These are phyloP conservation scores for Endomychus coccineus DNA, from an alignment of 2,888 invertebrate species.

Conservation along the genomic window DNA sequence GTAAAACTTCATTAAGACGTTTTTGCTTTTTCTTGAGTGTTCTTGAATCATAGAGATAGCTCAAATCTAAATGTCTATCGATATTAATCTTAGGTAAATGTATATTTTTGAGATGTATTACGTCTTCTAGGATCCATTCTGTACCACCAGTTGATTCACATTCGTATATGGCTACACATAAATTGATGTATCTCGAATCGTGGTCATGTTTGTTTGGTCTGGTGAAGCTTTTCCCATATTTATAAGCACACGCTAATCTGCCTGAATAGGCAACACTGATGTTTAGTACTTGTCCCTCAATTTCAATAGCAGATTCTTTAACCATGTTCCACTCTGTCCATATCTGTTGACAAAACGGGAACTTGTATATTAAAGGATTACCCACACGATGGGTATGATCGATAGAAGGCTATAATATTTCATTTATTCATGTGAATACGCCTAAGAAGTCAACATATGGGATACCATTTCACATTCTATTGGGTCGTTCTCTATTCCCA, in stretches of 20 bases:
- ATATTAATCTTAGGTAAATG: slow-evolving; percentile 75
- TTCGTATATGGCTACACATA: slow-evolving; percentile 95
- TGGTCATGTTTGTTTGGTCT: slow-evolving; percentile 67
- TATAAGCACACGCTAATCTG: slow-evolving; percentile 94
- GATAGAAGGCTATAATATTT: too few species aligned
- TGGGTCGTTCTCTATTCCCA: too few species aligned
- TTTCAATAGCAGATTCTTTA: slow-evolving; percentile 56
- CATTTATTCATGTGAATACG: too few species aligned
- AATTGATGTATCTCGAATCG: slow-evolving; percentile 77
- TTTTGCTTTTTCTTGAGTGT: slow-evolving; percentile 79
- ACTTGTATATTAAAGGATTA: too few species aligned
- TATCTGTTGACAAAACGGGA: slow-evolving; percentile 20
- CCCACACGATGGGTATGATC: too few species aligned
- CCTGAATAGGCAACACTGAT: slow-evolving; percentile 98
- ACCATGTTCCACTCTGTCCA: slow-evolving; percentile 44
- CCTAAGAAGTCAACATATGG: too few species aligned
- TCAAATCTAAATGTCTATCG: slow-evolving; percentile 75
- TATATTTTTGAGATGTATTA: slow-evolving; percentile 88
- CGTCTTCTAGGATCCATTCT: slow-evolving; percentile 92
- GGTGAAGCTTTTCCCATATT: slow-evolving; percentile 84
- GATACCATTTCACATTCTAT: too few species aligned
- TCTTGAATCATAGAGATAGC: slow-evolving; percentile 71
- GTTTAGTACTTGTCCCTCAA: slow-evolving; percentile 73
- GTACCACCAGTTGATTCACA: slow-evolving; percentile 97
- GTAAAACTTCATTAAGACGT: slow-evolving; percentile 70